These are phyloP conservation scores for Halictus quadricinctus DNA, from an alignment of 2,888 invertebrate genomes.

Conservation along the genomic window DNA sequence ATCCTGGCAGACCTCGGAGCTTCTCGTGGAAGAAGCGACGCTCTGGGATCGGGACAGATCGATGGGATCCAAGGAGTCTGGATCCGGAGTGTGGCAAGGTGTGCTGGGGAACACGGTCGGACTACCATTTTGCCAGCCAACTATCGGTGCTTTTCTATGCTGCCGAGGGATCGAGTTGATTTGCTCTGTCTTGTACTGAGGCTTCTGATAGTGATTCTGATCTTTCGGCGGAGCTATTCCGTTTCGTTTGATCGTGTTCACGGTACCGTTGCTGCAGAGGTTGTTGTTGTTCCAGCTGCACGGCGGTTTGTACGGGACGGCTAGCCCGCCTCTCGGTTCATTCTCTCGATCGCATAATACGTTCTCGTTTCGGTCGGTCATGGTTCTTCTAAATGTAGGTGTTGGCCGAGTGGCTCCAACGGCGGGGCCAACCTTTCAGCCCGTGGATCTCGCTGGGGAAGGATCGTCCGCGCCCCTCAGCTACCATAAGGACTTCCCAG, in stretches of 20 bases:
- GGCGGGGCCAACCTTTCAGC: constrained; percentile 80
- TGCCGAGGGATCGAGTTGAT: constrained; percentile 8
- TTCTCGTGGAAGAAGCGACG: constrained; percentile 45
- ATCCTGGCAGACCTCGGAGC: constrained; percentile 79
- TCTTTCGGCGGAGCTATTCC: constrained; percentile 65
- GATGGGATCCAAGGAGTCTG: constrained; percentile 30
- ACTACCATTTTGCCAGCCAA: constrained; percentile 79
- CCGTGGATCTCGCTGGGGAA: constrained; percentile 77
- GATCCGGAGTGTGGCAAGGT: constrained; percentile 54
- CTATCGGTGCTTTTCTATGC: constrained; percentile 74
- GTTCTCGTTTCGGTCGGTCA: constrained; percentile 74
- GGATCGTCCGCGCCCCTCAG: constrained; percentile 70
- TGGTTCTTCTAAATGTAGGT: constrained; percentile 77
- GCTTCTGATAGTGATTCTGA: constrained; percentile 60
- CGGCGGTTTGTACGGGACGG: constrained; percentile 22
- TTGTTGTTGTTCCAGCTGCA: constrained; percentile 59
- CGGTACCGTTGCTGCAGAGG: constrained; percentile 22
- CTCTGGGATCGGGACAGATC: constrained; percentile 34
- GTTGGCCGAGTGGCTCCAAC: constrained; percentile 76
- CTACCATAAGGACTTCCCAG: constrained; percentile 79
- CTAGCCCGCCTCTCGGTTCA: constrained; percentile 27
- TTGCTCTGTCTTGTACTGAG: constrained; percentile 53
- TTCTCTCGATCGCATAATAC: constrained; percentile 59
- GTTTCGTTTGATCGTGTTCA: constrained; percentile 50
- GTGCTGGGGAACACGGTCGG: constrained; percentile 76